Base-by-base conservation (phyloP, 2,888 invertebrate genomes). In the Sinohyriopsis cumingii region DNA sequence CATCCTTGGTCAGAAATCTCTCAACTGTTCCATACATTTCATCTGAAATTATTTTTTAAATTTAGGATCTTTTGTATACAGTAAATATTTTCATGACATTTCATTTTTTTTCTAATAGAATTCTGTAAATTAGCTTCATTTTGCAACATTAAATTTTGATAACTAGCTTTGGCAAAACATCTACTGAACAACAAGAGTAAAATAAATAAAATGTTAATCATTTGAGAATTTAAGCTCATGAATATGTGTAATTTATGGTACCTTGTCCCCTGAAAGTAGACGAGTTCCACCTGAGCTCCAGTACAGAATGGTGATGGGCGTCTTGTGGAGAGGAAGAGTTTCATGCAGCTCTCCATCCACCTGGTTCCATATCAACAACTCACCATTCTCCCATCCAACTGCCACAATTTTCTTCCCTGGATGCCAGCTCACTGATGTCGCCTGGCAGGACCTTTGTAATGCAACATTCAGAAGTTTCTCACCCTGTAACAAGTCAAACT, bases 351-450 rank as follows among this genome's bases (percentile, higher is more conserved):
- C 89, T 64, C 86, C 83, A 55, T 89, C 89, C 33, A 84, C 82
- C 67, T 94, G 94, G 80, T 93, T 92, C 95, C 96, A 96, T 59
- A 96, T 93, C 84, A 94, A 93, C 7, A 98, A 92, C 87, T 96
- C 96, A 15, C 98, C 98, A 85, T 94, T 96, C 91, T 97, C 96
- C 96, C 97, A 98, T 6, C 96, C 96, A 59, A 95, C 94, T 2
- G 94, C 95, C 66, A 98, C 90, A 70, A 96, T 92, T 69, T 94
- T 93, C 85, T 94, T 93, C 65, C 93, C 93, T 0, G 98, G 97
- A 90, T 98, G 98, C 98, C 98, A 98, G 5, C 79, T 67, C n/a
- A 88, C 71, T n/a, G 81, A 77, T 3, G 86, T 82, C 0, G 86
- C 86, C 59, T 83, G 83, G 45, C 82, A 82, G n/a, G 84, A 80